Conservation (phyloP, 2,888 invertebrate genomes). For the Uloborus plumipes region DNA sequence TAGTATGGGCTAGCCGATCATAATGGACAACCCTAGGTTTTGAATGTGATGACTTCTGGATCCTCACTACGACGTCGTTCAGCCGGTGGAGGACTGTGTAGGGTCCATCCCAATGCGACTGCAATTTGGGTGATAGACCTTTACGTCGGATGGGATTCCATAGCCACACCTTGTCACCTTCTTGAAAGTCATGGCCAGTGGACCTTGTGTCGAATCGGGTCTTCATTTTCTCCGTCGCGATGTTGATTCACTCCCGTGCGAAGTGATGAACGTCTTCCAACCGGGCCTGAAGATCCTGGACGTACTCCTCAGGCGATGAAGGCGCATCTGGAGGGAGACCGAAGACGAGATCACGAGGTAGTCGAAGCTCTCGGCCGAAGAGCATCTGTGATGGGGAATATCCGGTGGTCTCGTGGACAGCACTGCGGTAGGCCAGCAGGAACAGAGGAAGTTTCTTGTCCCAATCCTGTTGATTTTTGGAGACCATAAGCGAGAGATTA, state of each 20-base stretch:
- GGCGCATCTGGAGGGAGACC: neutral
- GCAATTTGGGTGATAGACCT: conserved; percentile 1
- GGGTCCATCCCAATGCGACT: conserved; percentile 2
- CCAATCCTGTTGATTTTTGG: neutral
- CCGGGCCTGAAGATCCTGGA: neutral
- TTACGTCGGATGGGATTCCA: neutral
- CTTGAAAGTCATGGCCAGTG: neutral
- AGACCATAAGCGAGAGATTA: neutral
- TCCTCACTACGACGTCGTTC: neutral
- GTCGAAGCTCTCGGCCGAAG: neutral
- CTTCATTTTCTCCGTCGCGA: neutral
- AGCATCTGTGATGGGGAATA: conserved; percentile 7
- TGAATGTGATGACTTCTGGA: neutral
- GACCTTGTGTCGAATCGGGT: conserved; percentile 1
- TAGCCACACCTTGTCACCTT: conserved; percentile 5
- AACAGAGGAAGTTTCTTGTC: no score
- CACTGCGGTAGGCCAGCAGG: no score
- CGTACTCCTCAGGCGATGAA: neutral
- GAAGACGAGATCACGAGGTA: neutral
- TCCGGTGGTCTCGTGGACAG: neutral
- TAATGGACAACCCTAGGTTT: conserved; percentile 7
- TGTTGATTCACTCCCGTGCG: neutral
- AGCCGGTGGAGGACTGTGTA: conserved; percentile 5
- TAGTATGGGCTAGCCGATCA: no score
- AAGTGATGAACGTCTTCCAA: conserved; percentile 9